These are phyloP conservation scores for Equus przewalskii DNA, from an alignment of 2,113 vertebrate species.

Conservation along the genomic window DNA sequence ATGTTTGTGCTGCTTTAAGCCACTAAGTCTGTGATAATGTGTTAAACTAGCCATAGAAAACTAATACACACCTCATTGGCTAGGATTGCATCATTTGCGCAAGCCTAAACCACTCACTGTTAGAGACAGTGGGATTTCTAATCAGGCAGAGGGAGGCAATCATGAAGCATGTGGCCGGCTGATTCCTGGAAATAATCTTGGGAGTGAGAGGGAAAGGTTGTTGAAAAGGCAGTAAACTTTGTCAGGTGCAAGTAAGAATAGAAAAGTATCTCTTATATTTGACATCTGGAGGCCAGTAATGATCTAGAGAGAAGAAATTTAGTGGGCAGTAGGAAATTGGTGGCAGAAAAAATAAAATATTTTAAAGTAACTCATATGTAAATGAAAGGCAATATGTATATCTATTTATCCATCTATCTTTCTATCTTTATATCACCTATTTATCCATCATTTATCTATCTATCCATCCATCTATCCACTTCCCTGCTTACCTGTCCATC, in stretches of 20 bases:
- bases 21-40: background rate
- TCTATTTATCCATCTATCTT: background rate
- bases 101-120: background rate
- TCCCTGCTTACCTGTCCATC: too few relatives aligned
- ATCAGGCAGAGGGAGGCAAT: background rate
- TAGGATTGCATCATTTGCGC: too few relatives aligned
- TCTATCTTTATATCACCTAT: background rate
- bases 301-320: background rate
- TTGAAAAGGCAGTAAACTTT: background rate
- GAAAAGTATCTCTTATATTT: background rate
- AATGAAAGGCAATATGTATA: background rate
- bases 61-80: background rate
- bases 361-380: background rate
- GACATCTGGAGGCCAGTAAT: background rate
- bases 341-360: background rate
- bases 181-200: background rate
- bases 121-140: background rate
- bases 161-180: background rate
- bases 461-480: background rate
- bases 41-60: background rate
- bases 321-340: background rate
- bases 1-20: background rate
- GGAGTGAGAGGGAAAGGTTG: background rate
- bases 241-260: background rate
- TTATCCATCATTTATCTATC: background rate